These are phyloP conservation scores for Lates japonicus DNA, from an alignment of 2,797 vertebrate species.

Conservation along the genomic window DNA sequence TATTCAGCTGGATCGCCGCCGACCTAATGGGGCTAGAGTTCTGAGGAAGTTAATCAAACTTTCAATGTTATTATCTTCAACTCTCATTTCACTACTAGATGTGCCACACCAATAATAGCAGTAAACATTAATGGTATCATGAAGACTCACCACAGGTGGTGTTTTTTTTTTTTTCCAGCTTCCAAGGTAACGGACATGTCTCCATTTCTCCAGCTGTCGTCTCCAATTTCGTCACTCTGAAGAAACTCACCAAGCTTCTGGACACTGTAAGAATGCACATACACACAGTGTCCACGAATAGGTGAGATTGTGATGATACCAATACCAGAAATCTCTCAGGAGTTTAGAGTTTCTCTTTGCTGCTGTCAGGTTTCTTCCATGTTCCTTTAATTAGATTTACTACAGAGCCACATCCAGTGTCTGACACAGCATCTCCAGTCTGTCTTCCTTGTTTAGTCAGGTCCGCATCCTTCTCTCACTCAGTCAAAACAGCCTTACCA, in stretches of 20 bases:
- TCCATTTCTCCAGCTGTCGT: conserved; percentile 93
- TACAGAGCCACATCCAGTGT: conserved; percentile 11
- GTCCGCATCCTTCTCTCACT: neutral
- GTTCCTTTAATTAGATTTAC: conserved; percentile 59
- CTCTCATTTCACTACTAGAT: too few relatives aligned
- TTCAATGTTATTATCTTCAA: too few relatives aligned
- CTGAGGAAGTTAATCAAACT: too few relatives aligned
- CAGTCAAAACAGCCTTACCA: conserved; percentile 7
- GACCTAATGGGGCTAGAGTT: too few relatives aligned
- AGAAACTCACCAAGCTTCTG: conserved; percentile 98
- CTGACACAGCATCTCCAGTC: conserved; percentile 5
- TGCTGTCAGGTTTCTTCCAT: conserved; percentile 43
- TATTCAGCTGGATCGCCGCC: too few relatives aligned
- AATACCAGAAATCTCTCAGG: conserved; percentile 48
- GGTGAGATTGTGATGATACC: conserved; percentile 25
- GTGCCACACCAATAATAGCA: too few relatives aligned
- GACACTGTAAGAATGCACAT: conserved; percentile 84
- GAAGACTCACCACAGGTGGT: conserved; percentile 89
- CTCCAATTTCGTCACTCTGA: conserved; percentile 97
- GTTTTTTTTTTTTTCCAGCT: conserved; percentile 92
- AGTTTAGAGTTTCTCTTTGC: conserved; percentile 60
- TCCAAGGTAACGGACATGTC: conserved; percentile 89
- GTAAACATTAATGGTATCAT: neutral
- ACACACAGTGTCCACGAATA: conserved; percentile 11
- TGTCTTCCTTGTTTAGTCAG: conserved; percentile 25